These are phyloP conservation scores for Bubo blakistoni DNA, from an alignment of 2,113 vertebrate species.

Conservation along the genomic window DNA sequence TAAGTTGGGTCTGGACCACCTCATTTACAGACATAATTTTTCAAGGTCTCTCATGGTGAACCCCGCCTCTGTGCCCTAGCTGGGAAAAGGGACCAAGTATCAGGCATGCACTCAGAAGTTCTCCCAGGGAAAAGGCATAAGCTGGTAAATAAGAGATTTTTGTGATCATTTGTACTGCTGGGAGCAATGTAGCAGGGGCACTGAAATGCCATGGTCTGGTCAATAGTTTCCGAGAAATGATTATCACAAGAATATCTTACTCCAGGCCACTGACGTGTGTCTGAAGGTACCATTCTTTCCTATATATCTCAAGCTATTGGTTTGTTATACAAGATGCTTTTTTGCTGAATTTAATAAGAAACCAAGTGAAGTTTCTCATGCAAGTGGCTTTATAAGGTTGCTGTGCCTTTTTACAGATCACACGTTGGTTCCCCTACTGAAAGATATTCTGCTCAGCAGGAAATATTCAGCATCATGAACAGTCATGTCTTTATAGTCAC, in stretches of 20 bases:
- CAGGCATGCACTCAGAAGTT: neutral
- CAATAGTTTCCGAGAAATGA: neutral
- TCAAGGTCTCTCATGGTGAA: neutral
- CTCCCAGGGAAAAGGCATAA: neutral
- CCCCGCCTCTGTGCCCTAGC: fast-evolving
- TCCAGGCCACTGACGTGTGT: too few species aligned
- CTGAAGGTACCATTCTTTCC: neutral
- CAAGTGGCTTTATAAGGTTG: neutral
- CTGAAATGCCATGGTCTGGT: neutral
- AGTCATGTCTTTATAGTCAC: neutral
- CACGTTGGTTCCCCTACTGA: neutral
- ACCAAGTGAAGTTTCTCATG: neutral
- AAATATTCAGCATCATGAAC: neutral
- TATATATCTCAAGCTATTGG: fast-evolving
- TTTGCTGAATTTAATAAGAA: neutral
- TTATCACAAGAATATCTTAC: neutral
- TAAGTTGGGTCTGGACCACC: neutral
- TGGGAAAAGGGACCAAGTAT: neutral
- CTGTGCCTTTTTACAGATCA: neutral
- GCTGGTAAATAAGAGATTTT: neutral
- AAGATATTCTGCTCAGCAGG: neutral
- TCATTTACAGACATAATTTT: neutral
- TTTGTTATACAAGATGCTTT: neutral
- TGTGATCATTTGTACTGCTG: neutral
- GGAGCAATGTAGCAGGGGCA: neutral